Conservation (phyloP, 1,140 invertebrate genomes). For the Odontomachus brunneus region DNA sequence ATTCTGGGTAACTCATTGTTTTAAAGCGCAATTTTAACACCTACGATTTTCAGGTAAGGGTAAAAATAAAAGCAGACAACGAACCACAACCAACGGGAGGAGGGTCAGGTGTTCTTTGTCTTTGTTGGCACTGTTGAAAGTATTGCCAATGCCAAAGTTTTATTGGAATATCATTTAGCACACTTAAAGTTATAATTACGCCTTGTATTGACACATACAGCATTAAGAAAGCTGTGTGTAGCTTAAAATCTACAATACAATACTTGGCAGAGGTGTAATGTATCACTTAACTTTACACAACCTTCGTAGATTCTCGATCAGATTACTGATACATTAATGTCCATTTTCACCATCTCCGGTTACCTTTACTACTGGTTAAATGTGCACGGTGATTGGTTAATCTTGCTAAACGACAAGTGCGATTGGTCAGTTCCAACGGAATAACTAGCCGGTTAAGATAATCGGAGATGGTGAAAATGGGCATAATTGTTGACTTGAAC, state of each 20-base stretch:
- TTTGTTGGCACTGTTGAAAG: slow-evolving; percentile 98
- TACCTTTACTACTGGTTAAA: too few species aligned
- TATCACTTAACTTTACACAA: too few species aligned
- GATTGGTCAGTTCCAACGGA: too few species aligned
- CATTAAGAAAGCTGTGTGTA: not conserved
- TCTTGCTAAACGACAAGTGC: too few species aligned
- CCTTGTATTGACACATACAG: not conserved
- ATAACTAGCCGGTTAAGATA: too few species aligned
- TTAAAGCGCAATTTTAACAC: slow-evolving; percentile 40
- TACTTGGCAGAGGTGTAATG: not conserved
- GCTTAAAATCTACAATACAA: not conserved
- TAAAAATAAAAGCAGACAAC: slow-evolving; percentile 99
- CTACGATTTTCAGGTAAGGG: slow-evolving; percentile 88
- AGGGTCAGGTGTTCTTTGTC: slow-evolving; percentile 98
- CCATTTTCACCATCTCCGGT: too few species aligned
- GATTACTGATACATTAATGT: too few species aligned
- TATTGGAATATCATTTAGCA: slow-evolving; percentile 97
- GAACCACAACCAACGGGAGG: slow-evolving; percentile 96
- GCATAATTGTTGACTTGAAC: too few species aligned
- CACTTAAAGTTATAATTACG: slow-evolving; percentile 92
- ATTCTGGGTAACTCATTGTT: slow-evolving; percentile 25
- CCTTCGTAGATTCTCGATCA: too few species aligned
- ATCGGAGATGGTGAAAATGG: too few species aligned
- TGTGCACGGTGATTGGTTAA: too few species aligned
- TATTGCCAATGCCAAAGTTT: slow-evolving; percentile 97